These are phyloP conservation scores for Rhinogobio ventralis DNA, from an alignment of 2,797 vertebrate genomes.

Conservation along the genomic window DNA sequence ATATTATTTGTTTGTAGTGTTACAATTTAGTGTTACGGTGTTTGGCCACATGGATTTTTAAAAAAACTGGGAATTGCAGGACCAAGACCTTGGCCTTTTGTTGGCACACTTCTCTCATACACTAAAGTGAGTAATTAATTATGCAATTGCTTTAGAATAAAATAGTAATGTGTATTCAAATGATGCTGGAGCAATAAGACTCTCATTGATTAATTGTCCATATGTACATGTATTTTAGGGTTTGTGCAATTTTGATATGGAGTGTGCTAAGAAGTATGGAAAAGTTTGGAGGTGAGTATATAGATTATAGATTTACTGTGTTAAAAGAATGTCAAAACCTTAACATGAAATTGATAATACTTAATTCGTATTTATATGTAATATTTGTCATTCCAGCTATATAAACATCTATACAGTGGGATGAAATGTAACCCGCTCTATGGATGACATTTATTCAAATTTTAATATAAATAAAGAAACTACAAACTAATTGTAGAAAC, in stretches of 20 bases:
- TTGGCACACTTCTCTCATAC: conserved; percentile 63
- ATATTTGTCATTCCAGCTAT: not conserved
- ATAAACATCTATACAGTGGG: not conserved
- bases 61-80: conserved; percentile 73
- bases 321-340: not conserved
- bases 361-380: not conserved
- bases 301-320: not conserved
- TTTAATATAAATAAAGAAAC: not conserved
- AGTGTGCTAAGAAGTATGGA: conserved; percentile 75
- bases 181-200: not conserved
- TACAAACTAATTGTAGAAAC: not conserved
- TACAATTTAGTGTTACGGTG: conserved; percentile 68
- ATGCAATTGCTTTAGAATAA: not conserved
- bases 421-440: not conserved
- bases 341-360: not conserved
- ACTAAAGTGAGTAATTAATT: conserved; percentile 60
- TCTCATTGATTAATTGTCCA: not conserved
- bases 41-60: conserved; percentile 71
- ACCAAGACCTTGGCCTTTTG: conserved; percentile 72
- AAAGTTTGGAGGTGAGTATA: conserved; percentile 79
- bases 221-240: conserved; percentile 64
- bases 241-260: conserved; percentile 61
- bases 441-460: not conserved
- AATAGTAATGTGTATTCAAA: not conserved
- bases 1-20: not conserved